These are phyloP conservation scores for Lithophane leautieri DNA, from an alignment of 2,888 invertebrate species.

Conservation along the genomic window DNA sequence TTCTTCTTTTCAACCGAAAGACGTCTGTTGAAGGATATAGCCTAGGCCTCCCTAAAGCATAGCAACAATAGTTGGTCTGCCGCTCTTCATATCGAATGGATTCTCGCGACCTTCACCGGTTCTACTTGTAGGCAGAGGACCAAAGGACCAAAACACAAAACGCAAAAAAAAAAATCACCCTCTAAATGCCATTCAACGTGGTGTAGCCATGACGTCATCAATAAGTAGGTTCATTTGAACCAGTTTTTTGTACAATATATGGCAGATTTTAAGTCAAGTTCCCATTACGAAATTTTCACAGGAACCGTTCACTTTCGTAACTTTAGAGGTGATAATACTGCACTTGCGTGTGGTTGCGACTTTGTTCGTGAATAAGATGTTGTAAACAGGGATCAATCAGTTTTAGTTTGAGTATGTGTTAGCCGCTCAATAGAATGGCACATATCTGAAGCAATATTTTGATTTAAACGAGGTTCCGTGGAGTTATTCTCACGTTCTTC, in stretches of 20 bases:
- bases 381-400: neutral
- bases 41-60: neutral
- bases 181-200: slow-evolving; percentile 26
- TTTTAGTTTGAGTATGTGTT: neutral
- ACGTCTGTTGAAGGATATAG: neutral
- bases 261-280: slow-evolving; percentile 46
- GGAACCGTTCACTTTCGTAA: slow-evolving; percentile 60
- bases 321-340: slow-evolving; percentile 29
- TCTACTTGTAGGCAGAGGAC: neutral
- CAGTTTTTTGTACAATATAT: slow-evolving; percentile 55
- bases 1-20: neutral
- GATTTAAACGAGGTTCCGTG: neutral
- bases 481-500: neutral
- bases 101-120: neutral
- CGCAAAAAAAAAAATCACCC: too few relatives aligned
- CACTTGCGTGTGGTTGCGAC: slow-evolving; percentile 31
- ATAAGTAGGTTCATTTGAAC: slow-evolving; percentile 38
- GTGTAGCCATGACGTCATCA: slow-evolving; percentile 7
- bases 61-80: neutral
- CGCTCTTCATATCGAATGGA: neutral
- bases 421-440: neutral
- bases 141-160: too few relatives aligned
- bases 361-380: slow-evolving; percentile 2
- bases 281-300: slow-evolving; percentile 51
- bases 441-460: neutral